Evolutionary conservation across 53 echinoderm and acorn worm genomes (phyloP).

Genomic region (Echinometra lucunter): DNA sequence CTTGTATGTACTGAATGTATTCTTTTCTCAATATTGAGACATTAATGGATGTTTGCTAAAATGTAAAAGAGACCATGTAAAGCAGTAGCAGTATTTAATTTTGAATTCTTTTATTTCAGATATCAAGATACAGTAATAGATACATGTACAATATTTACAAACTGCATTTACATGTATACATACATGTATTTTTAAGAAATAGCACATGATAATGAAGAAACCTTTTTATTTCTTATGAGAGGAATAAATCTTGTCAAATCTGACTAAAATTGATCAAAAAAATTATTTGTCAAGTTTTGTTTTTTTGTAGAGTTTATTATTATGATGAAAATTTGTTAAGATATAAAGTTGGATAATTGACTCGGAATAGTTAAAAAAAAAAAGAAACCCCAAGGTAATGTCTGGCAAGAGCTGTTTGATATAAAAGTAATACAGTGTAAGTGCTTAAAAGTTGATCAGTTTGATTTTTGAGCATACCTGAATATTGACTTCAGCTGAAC

Average conservation of each 20-base stretch:
- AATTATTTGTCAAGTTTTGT: neutral
- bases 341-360: too few species aligned
- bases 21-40: too few species aligned
- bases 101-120: neutral
- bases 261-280: neutral
- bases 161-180: neutral
- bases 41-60: too few species aligned
- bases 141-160: neutral
- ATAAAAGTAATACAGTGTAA: too few species aligned
- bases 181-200: neutral
- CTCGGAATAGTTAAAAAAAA: too few species aligned
- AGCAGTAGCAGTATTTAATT: neutral
- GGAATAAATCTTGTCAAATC: neutral
- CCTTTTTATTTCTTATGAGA: neutral
- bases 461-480: too few species aligned
- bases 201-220: neutral
- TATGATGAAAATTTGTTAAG: too few species aligned
- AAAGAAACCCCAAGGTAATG: too few species aligned
- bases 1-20: too few species aligned
- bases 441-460: too few species aligned
- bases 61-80: neutral
- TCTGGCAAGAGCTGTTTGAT: too few species aligned
- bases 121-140: neutral
- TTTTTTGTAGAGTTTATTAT: neutral
- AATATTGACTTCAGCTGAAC: too few species aligned